phyloP scores from a whole-genome alignment of 2,113 vertebrate species.

The Chamaetylas fuelleborni region DNA sequence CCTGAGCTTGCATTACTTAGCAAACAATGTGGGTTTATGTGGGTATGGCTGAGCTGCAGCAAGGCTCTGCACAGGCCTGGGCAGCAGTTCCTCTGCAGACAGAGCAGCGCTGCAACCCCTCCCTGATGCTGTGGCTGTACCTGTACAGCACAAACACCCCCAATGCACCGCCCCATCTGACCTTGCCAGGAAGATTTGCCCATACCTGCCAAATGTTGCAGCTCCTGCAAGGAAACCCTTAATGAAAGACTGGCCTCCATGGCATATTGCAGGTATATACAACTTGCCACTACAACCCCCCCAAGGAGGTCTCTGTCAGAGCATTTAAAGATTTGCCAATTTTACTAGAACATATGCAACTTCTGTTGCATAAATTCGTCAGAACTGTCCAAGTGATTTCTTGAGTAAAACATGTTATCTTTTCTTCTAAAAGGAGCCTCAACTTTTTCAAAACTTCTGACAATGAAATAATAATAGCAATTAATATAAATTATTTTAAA shows the following conservation, averaged over 20 bases:
- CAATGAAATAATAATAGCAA: background rate
- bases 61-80: background rate
- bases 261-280: background rate
- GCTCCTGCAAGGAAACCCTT: background rate
- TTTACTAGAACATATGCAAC: background rate
- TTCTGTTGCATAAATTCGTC: background rate
- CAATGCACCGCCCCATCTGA: fast-evolving
- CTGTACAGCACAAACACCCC: fast-evolving
- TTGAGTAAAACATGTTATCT: background rate
- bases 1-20: background rate
- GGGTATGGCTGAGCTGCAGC: background rate
- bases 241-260: background rate
- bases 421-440: background rate
- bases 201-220: background rate
- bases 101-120: fast-evolving
- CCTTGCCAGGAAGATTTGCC: background rate
- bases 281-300: background rate
- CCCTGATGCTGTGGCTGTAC: background rate
- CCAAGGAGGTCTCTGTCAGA: background rate
- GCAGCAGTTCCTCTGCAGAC: background rate
- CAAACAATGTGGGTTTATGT: fast-evolving
- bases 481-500: background rate
- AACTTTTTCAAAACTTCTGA: background rate
- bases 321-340: background rate
- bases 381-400: background rate